A percentile compares a stretch with the other conserved stretches of the same genome.
Conservation (phyloP, 1,140 invertebrate genomes). For the Cepaea nemoralis region DNA sequence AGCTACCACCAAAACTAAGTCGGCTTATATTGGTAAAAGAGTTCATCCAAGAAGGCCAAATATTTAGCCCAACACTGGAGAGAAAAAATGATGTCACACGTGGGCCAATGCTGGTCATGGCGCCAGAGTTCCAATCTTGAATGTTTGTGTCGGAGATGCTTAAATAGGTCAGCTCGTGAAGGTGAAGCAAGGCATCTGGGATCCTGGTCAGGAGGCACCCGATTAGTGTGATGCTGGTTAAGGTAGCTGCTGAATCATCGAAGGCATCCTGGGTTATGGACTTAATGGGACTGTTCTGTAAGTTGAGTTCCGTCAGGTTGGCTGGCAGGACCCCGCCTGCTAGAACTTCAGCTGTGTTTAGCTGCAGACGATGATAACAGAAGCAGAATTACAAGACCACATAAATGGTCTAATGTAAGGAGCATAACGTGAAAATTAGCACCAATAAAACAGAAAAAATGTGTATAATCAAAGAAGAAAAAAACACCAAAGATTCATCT, state of each 20-base stretch:
- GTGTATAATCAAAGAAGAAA: no score
- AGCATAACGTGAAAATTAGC: no score
- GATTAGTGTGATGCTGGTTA: neutral
- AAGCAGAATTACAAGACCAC: no score
- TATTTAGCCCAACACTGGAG: neutral
- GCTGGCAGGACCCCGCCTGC: no score
- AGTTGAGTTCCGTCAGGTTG: neutral
- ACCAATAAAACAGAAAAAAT: no score
- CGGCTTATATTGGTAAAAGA: neutral
- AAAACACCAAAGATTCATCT: no score
- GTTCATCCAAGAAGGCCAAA: neutral
- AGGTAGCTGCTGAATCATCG: neutral
- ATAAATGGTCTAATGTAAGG: no score
- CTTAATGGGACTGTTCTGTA: neutral
- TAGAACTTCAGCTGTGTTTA: no score
- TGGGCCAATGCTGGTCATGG: neutral
- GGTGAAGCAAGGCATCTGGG: neutral
- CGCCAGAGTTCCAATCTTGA: neutral
- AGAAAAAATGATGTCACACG: neutral
- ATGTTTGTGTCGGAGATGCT: neutral
- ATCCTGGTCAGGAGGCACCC: neutral
- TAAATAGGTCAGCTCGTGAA: neutral
- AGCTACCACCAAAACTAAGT: neutral
- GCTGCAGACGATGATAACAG: no score
- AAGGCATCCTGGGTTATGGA: neutral